Base-by-base conservation (phyloP, 30 jellyfish, hydroid and myxozoan genomes). In the Mastigias papua region DNA sequence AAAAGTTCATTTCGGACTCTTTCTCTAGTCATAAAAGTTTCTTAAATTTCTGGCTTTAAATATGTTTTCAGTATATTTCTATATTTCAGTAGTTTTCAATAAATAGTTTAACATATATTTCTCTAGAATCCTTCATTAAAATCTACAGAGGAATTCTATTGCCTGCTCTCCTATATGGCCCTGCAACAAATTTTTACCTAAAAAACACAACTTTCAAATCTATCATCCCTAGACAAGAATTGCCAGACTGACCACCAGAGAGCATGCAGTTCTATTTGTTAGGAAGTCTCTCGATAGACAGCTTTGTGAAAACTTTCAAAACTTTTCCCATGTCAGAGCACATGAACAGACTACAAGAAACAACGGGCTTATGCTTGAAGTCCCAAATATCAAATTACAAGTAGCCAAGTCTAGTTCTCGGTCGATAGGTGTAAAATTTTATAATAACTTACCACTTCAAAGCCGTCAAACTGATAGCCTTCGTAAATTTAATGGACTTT, bases 231-330 rank as follows among this genome's bases (percentile, higher is more conserved):
- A 35, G 23, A 19, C 69, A 57, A 23, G 7, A 7, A 23, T 57
- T 57, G 9, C 23, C 30, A 57, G 91, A 64, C 85, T 54, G 85
- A 81, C 75, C 90, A 79, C 68, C 73, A 79, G 42, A 81, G 23
- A 57, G 27, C 80, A 34, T 69, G 60, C 86, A 46, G 34, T 62
- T 67, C 60, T 67, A 33, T 78, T 82, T 51, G 92, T 82, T 72
- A 54, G 92, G 69, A 82, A 82, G 50, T 82, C 77, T 69, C 60
- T 82, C 68, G 78, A 82, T 32, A 74, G 71, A 81, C 33, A 82
- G 82, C 62, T 34, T 28, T 63, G 90, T 68, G 67, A 48, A 70
- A 80, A 64, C 69, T 64, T 64, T 48, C 83, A 63, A 63, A 63
- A 67, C 51, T 33, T n/a, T 78, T 80, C 65, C 73, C 34, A n/a